Evolutionary conservation across 2,113 vertebrate genomes (phyloP).

Genomic region (Okapia johnstoni): DNA sequence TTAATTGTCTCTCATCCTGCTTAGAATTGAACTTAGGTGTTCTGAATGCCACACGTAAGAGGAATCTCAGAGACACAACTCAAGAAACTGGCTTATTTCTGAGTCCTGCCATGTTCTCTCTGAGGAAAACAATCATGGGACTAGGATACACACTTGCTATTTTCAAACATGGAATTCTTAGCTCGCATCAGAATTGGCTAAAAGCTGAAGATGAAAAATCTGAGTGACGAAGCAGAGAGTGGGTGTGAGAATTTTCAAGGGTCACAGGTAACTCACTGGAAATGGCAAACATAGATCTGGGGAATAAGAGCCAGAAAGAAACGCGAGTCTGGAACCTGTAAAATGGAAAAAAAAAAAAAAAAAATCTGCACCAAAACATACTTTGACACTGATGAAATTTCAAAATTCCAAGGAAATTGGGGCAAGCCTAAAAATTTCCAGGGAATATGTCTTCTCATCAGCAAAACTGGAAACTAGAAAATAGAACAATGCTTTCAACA

Average conservation of each 20-base stretch:
- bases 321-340: neutral
- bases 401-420: neutral
- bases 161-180: neutral
- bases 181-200: neutral
- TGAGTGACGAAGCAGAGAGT: neutral
- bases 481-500: neutral
- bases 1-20: neutral
- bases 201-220: neutral
- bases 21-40: neutral
- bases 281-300: neutral
- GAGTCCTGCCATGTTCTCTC: neutral
- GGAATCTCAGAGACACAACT: neutral
- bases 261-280: neutral
- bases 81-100: neutral
- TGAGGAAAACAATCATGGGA: neutral
- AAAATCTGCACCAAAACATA: neutral
- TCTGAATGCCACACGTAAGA: neutral
- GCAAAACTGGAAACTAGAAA: neutral
- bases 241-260: neutral
- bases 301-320: neutral
- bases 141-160: neutral
- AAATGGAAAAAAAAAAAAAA: neutral
- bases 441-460: neutral
- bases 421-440: neutral
- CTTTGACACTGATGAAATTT: neutral